Evolutionary conservation across 35 echinoderm and acorn worm genomes (phyloP).

Genomic region (Apostichopus japonicus): DNA sequence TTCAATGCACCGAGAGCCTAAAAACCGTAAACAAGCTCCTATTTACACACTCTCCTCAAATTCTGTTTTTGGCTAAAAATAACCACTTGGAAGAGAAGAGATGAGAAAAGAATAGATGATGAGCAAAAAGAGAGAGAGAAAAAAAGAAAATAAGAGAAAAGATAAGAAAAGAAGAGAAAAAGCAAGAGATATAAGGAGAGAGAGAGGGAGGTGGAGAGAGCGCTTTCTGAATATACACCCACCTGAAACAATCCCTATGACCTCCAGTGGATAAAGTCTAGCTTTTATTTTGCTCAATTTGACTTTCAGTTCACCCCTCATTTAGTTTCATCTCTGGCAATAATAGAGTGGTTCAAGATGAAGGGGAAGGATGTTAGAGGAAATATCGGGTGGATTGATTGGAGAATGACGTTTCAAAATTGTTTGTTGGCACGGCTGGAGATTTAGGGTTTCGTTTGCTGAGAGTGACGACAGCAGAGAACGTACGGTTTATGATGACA

Average conservation of each 20-base stretch:
- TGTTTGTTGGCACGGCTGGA: slow-evolving; percentile 2
- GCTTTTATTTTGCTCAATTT: slow-evolving; percentile 1
- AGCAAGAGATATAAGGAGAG: too few relatives aligned
- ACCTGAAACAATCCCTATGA: background rate
- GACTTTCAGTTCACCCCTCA: background rate
- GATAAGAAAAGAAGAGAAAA: too few relatives aligned
- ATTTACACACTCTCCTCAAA: background rate
- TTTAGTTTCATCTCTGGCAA: background rate
- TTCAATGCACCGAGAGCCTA: background rate
- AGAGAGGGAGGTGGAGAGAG: background rate
- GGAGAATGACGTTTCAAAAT: background rate
- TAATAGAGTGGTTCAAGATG: background rate
- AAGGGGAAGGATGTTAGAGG: background rate
- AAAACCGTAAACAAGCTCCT: background rate
- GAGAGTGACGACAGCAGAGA: background rate
- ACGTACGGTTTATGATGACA: too few relatives aligned
- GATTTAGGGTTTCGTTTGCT: background rate
- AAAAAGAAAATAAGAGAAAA: background rate
- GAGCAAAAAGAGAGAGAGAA: background rate
- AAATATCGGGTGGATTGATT: background rate
- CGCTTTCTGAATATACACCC: background rate
- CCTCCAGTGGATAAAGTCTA: background rate
- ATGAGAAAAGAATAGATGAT: background rate
- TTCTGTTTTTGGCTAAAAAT: background rate
- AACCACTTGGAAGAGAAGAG: background rate